Conservation (phyloP, 2,113 vertebrate species). For the Thamnophis sirtalis region DNA sequence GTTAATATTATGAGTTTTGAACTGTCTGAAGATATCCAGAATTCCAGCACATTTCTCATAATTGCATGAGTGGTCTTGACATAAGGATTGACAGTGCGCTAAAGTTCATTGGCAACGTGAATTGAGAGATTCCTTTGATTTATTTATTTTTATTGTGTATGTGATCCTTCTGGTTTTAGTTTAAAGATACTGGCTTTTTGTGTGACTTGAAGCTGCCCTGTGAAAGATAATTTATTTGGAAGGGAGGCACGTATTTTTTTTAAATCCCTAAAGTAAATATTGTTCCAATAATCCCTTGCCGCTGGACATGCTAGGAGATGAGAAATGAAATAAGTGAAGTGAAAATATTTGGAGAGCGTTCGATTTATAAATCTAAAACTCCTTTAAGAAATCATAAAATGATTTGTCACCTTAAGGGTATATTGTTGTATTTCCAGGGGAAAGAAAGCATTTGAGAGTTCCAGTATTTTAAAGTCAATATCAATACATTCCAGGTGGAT, state of each 20-base stretch:
- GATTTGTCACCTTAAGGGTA: background rate
- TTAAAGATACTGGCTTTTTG: background rate
- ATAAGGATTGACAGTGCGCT: background rate
- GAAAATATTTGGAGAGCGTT: background rate
- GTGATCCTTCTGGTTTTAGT: background rate
- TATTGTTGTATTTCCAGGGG: background rate
- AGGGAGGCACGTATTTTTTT: background rate
- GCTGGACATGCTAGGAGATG: background rate
- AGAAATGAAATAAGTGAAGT: background rate
- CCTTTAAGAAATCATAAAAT: background rate
- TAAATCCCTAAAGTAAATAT: background rate
- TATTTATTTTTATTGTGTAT: background rate
- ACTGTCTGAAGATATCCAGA: background rate
- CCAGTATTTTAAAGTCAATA: background rate
- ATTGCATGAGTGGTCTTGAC: background rate
- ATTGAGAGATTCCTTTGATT: background rate
- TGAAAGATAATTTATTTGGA: background rate
- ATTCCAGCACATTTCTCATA: background rate
- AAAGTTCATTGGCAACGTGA: background rate
- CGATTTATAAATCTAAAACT: background rate
- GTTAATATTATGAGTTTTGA: background rate
- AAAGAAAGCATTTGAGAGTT: background rate
- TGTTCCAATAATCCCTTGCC: background rate
- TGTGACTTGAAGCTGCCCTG: background rate
- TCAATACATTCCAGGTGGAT: background rate